phyloP scores from a whole-genome alignment of 2,797 vertebrate species.

The Vultur gryphus region DNA sequence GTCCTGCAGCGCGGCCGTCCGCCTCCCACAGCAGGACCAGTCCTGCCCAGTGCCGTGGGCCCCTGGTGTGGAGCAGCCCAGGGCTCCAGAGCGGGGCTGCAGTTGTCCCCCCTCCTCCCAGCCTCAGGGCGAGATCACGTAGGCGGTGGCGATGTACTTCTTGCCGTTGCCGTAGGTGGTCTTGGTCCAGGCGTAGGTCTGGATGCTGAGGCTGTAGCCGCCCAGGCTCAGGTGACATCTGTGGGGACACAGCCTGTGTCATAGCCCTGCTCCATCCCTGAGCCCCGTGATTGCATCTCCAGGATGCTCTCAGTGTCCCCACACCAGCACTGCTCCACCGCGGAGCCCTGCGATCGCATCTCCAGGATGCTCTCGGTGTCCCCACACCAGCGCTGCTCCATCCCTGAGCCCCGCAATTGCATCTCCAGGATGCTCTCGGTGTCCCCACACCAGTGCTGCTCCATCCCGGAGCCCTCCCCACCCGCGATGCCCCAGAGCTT shows the following conservation, averaged over 20 bases:
- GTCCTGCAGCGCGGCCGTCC: accelerated
- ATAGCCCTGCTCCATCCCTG: neutral
- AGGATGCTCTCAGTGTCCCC: accelerated
- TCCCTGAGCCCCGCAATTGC: neutral
- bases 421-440: accelerated
- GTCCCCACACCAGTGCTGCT: accelerated
- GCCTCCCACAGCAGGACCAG: neutral
- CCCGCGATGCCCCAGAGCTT: accelerated
- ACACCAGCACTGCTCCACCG: accelerated
- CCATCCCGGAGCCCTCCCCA: neutral
- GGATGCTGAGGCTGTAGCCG: conserved; percentile 79
- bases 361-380: no score
- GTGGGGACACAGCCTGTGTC: neutral
- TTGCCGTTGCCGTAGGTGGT: conserved; percentile 80
- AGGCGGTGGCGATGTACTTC: conserved; percentile 88
- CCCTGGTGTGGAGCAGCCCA: neutral
- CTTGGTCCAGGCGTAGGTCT: conserved; percentile 92
- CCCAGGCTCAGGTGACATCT: conserved; percentile 89
- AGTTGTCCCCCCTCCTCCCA: neutral
- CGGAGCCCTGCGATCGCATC: accelerated
- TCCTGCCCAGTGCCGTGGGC: neutral
- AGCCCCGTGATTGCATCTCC: accelerated
- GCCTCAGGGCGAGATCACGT: conserved; percentile 74
- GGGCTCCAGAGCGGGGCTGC: neutral
- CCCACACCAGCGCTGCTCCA: neutral